Percentiles rank a stretch among this genome's conserved stretches.
Conservation (phyloP, 2,113 vertebrate species). For the Helogale parvula region DNA sequence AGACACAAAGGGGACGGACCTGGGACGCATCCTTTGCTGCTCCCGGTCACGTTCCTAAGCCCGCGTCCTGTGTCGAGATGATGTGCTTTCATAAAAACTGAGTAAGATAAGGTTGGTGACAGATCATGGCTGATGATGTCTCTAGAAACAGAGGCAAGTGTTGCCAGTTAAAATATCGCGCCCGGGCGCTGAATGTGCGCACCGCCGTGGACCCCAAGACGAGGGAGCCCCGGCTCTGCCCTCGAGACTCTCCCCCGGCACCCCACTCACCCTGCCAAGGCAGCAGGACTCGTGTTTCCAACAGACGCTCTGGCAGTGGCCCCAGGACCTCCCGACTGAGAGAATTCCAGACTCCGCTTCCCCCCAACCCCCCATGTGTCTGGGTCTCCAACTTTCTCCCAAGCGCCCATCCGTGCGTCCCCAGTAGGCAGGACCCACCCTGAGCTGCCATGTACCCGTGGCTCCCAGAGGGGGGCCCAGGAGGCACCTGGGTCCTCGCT, state of each 20-base stretch:
- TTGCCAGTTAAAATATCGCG: rapidly evolving
- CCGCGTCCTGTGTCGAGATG: background rate
- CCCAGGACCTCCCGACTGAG: background rate
- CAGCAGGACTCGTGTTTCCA: background rate
- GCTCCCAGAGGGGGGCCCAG: background rate
- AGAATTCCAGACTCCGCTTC: too few relatives aligned
- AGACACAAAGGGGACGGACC: rapidly evolving
- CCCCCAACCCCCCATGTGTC: rapidly evolving
- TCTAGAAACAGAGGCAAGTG: rapidly evolving
- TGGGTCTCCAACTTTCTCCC: background rate
- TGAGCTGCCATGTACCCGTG: background rate
- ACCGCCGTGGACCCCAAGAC: rapidly evolving
- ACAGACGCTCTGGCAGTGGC: rapidly evolving
- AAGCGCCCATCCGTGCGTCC: rapidly evolving
- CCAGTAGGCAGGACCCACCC: rapidly evolving
- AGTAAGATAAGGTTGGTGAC: rapidly evolving
- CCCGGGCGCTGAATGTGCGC: rapidly evolving
- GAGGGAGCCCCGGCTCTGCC: background rate
- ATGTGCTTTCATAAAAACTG: rapidly evolving
- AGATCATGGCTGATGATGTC: rapidly evolving
- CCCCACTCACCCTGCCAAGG: background rate
- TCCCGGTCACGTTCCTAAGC: background rate
- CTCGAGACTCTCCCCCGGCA: background rate
- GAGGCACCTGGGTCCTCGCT: too few relatives aligned
- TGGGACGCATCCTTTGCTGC: background rate